phyloP scores from a whole-genome alignment of 2,797 vertebrate genomes.

The Ptychobarbus kaznakovi region DNA sequence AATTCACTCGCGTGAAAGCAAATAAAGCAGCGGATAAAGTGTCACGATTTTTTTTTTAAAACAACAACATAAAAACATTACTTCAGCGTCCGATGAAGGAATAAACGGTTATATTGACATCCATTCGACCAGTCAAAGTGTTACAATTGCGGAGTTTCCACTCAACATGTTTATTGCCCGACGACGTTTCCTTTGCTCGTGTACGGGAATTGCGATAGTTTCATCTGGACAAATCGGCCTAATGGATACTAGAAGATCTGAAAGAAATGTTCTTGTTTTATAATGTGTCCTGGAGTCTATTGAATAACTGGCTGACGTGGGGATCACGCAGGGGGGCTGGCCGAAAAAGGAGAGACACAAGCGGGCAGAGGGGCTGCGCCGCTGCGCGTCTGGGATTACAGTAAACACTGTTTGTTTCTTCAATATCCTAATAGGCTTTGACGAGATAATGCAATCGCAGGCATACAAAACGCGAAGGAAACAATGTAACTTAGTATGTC shows the following conservation, averaged over 20 bases:
- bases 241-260: slow-evolving; percentile 16
- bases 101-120: background rate
- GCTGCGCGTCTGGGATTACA: slow-evolving; percentile 41
- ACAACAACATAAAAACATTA: background rate
- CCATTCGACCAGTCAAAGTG: slow-evolving; percentile 34
- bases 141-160: slow-evolving; percentile 41
- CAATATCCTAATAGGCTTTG: slow-evolving; percentile 13
- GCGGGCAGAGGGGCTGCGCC: slow-evolving; percentile 50
- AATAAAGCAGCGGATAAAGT: slow-evolving; percentile 4
- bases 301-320: slow-evolving; percentile 60
- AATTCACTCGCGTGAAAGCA: slow-evolving; percentile 4
- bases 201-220: slow-evolving; percentile 63
- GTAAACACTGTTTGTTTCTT: slow-evolving; percentile 45
- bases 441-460: slow-evolving; percentile 29
- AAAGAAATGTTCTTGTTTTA: slow-evolving; percentile 26
- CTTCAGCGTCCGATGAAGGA: slow-evolving; percentile 12
- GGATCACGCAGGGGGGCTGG: slow-evolving; percentile 46
- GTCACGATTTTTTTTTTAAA: background rate
- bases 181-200: slow-evolving; percentile 55
- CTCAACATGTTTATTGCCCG: slow-evolving; percentile 52
- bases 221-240: slow-evolving; percentile 23
- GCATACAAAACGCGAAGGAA: slow-evolving; percentile 47
- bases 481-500: background rate
- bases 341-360: slow-evolving; percentile 49
- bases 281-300: slow-evolving; percentile 41